Evolutionary conservation across 2,797 vertebrate species (phyloP).

Genomic region (Xerus rutilus): DNA sequence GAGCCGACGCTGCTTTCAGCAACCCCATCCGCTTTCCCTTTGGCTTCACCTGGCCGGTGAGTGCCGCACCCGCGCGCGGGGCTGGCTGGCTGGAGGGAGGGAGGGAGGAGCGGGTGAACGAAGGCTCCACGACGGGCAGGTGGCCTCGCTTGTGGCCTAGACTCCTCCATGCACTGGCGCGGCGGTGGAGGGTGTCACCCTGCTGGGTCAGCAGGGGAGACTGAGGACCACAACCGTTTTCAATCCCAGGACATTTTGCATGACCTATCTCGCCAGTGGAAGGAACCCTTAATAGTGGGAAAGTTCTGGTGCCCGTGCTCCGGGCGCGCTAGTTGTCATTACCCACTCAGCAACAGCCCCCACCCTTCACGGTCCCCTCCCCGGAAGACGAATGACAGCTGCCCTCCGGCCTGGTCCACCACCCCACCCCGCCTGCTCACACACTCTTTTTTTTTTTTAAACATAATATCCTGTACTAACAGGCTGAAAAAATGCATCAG

Average conservation of each 20-base stretch:
- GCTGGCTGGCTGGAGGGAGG: neutral
- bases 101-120: neutral
- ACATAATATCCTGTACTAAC: conserved; percentile 64
- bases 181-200: neutral
- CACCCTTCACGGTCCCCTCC: neutral
- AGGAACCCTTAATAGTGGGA: conserved; percentile 86
- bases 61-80: conserved; percentile 76
- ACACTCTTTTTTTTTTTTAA: neutral
- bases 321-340: conserved; percentile 87
- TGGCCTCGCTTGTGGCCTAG: neutral
- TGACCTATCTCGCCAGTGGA: conserved; percentile 64
- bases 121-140: neutral
- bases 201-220: neutral
- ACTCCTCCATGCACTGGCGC: neutral
- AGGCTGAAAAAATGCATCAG: conserved; percentile 82
- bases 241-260: neutral
- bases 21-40: conserved; percentile 97
- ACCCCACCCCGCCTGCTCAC: conserved; percentile 26
- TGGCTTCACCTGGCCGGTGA: conserved; percentile 99
- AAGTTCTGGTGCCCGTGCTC: conserved; percentile 85
- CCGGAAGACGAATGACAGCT: conserved; percentile 86
- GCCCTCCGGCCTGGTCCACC: conserved; percentile 84
- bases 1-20: conserved; percentile 93
- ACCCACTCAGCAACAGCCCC: conserved; percentile 90
- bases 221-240: neutral